Base-by-base conservation (phyloP, 2,113 vertebrate genomes). In the Aegotheles bennettii region DNA sequence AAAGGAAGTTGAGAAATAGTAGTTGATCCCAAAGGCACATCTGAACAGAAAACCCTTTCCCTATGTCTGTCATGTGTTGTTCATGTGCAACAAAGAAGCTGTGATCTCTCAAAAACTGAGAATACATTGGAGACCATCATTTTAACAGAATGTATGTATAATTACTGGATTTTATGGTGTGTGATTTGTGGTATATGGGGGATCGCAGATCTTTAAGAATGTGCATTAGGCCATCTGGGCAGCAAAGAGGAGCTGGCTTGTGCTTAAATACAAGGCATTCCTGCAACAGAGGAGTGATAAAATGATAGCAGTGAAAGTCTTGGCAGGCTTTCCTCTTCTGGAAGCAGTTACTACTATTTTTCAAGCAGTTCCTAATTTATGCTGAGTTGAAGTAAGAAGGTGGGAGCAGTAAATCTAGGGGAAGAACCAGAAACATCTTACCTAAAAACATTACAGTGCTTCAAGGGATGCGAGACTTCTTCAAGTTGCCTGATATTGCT, bases 271-370 rank as follows among this genome's bases (percentile, higher is more conserved):
- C 24, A 73, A 67, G 45, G 42, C 92, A 74, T 59, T 89, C 38
- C 51, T 94, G 59, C 50, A 74, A 1, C 28, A 21, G 42, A 94
- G 86, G 83, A 90, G 64, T 81, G 68, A 89, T 90, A 95, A 94
- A 92, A 94, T 78, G 76, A 93, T 77, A 80, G 47, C 56, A 87
- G 35, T 54, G 83, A 61, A 93, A 77, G 36, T 73, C 70, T 70
- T 95, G 92, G 76, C 80, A 93, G 59, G 42, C 35, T 67, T 67
- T 18, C 24, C n/a, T 88, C 83, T n/a, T 94, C 59, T 95, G 92
- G 45, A 94, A 94, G 54, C 45, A 43, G 70, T 71, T 94, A 51
- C 59, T 79, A 9, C 33, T 70, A 16, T 78, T 81, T 90, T 69
- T 90, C 56, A 84, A 84, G 60, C 40, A 61, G 38, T 51, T 53